Conservation (phyloP, 2,888 invertebrate genomes). For the Agrotis clavis region DNA sequence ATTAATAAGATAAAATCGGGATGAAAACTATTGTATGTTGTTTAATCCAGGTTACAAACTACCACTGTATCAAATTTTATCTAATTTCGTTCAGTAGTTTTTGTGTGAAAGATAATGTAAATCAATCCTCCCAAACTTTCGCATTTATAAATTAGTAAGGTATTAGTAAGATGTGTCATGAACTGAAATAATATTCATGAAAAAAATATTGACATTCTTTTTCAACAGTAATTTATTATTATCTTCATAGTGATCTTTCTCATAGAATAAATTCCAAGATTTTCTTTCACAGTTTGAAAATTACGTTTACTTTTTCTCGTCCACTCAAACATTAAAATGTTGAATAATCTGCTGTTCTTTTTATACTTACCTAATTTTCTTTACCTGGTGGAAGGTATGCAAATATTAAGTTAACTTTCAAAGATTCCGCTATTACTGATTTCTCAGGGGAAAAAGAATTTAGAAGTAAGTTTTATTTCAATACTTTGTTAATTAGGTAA, state of each 20-base stretch:
- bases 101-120: too few species aligned
- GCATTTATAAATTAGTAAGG: too few species aligned
- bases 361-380: constrained; percentile 4
- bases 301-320: background rate
- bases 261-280: background rate
- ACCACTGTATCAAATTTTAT: too few species aligned
- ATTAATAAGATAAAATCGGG: too few species aligned
- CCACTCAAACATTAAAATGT: constrained; percentile 9
- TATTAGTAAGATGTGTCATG: too few species aligned
- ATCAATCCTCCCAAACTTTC: too few species aligned
- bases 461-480: constrained; percentile 15
- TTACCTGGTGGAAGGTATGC: constrained; percentile 8
- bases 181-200: too few species aligned
- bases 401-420: constrained; percentile 33
- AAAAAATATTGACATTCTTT: too few species aligned
- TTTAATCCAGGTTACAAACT: too few species aligned
- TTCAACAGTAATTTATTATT: too few species aligned
- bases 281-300: background rate
- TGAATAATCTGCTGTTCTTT: constrained; percentile 15
- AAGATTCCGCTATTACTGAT: constrained; percentile 23
- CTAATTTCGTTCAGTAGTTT: too few species aligned
- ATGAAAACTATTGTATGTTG: too few species aligned
- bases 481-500: background rate
- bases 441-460: constrained; percentile 37
- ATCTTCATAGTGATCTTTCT: background rate